A percentile compares a stretch with the other conserved stretches of the same genome.
Conservation (phyloP, 2,113 vertebrate genomes). For the Ardeotis arabs region DNA sequence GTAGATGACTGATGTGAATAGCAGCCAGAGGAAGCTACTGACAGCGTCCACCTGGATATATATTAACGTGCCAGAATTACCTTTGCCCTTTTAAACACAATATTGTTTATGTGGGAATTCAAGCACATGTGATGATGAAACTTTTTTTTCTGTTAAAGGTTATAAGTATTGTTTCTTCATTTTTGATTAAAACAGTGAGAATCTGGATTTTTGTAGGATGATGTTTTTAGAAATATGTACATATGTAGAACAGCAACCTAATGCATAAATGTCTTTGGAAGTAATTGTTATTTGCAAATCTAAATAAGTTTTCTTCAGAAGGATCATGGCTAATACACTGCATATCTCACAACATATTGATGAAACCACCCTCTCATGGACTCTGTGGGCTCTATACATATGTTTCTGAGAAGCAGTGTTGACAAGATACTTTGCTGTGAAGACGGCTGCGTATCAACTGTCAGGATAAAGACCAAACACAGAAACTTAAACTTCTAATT, state of each 20-base stretch:
- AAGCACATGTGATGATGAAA: neutral
- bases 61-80: neutral
- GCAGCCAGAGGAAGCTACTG: neutral
- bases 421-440: neutral
- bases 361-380: neutral
- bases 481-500: neutral
- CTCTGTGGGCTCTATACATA: neutral
- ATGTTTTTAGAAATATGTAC: neutral
- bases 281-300: neutral
- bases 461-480: neutral
- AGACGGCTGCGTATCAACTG: neutral
- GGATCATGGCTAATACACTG: neutral
- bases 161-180: neutral
- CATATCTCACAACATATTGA: neutral
- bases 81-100: neutral
- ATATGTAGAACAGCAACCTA: neutral
- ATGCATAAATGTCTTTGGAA: neutral
- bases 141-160: neutral
- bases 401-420: neutral
- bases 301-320: neutral
- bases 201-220: neutral
- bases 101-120: neutral
- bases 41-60: neutral
- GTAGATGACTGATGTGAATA: neutral
- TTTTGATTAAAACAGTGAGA: neutral